Conservation (phyloP, 92 coral and sea anemone genomes). For the Porites lobata region DNA sequence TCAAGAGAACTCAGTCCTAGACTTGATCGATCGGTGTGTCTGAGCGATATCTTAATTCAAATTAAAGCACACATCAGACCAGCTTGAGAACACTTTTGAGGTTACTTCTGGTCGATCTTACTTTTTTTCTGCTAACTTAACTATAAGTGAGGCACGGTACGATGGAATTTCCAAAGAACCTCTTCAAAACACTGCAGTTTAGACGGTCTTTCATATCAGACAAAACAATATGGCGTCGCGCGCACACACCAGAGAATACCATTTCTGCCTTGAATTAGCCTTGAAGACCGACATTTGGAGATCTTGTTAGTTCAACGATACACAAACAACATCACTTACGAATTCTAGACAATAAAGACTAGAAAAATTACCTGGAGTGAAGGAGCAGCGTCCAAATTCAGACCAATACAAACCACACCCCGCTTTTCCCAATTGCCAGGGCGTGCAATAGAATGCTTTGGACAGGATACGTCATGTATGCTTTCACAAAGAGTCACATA, state of each 20-base stretch:
- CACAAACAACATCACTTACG: not conserved
- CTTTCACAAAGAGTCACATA: constrained; percentile 12
- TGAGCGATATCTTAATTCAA: too few species aligned
- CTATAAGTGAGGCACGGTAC: not conserved
- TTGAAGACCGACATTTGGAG: not conserved
- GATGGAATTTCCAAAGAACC: not conserved
- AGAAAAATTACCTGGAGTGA: constrained; percentile 17
- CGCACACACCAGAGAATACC: not conserved
- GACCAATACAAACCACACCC: constrained; percentile 37
- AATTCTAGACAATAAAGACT: too few species aligned
- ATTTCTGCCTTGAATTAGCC: not conserved
- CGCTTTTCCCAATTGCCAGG: constrained; percentile 3
- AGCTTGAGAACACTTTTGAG: not conserved
- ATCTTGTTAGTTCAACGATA: not conserved
- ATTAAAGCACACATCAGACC: not conserved
- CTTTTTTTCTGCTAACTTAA: not conserved
- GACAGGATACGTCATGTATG: not conserved
- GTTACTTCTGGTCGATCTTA: not conserved
- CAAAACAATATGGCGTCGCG: constrained; percentile 39
- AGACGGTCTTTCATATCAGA: not conserved
- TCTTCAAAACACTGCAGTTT: not conserved
- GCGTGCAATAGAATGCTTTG: constrained; percentile 22
- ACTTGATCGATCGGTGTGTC: too few species aligned
- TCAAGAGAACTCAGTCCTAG: too few species aligned
- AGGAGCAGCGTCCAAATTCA: not conserved